Evolutionary conservation across 2,113 vertebrate genomes (phyloP), one percentile per base, ranked within the genome.

Genomic region (Rafetus swinhoei): DNA sequence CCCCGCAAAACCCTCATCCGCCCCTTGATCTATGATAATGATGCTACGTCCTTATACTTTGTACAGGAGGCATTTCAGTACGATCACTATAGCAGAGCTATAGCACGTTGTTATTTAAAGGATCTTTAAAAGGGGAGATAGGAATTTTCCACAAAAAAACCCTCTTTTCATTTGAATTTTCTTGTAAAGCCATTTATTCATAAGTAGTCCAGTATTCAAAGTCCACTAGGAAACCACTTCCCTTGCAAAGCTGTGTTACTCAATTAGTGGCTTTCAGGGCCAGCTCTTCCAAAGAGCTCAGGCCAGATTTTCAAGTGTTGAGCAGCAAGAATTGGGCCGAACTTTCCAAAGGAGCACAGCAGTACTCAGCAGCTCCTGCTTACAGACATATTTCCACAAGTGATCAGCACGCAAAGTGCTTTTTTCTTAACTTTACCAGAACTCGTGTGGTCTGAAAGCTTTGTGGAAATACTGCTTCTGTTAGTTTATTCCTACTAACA

Each of bases 31-130:
- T n/a, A 12, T 50, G 60, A 24, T 50, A 25, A 77, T 22, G n/a
- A 79, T 24, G 22, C 60, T 54, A 35, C 69, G 0, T 0, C 1
- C n/a, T 19, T 3, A 81, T 0, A 32, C 19, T 25, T 4, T 13
- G 45, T 6, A 29, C 56, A 74, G 72, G 84, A 65, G 27, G 83
- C 27, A 7, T 56, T 50, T 74, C 45, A 39, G 35, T 16, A n/a
- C 35, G 12, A 9, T 77, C 80, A 55, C 54, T 54, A 22, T 10
- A n/a, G 65, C 15, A 55, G 2, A 86, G 18, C 52, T 29, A 8
- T 19, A 11, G 1, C 85, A 3, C 52, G 53, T 18, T 55, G 29
- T 22, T 9, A 19, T 14, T 62, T 2, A 7, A 52, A 57, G 56
- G 72, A 57, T 1, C 80, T 50, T 53, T 82, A 18, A 85, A 1